Percentiles rank a stretch among this genome's conserved stretches.
These are phyloP conservation scores for Malthinus seriepunctatus DNA, from an alignment of 2,888 invertebrate genomes.

Conservation along the genomic window DNA sequence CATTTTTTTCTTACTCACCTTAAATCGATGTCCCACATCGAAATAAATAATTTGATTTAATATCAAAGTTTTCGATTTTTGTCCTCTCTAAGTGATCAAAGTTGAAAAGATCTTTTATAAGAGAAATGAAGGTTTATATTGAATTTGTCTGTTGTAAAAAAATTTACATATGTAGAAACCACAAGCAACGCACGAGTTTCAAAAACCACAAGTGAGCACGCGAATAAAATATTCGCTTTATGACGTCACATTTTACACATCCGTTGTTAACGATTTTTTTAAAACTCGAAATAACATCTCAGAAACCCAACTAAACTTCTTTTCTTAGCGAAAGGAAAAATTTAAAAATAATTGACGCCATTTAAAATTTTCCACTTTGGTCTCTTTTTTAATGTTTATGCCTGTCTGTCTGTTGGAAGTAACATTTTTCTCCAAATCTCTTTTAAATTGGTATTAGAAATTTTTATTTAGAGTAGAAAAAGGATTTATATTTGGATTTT, in stretches of 20 bases:
- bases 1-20: neutral
- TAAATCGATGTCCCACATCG: neutral
- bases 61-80: conserved; percentile 3
- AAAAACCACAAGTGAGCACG: conserved; percentile 18
- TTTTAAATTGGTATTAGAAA: conserved; percentile 4
- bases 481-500: conserved; percentile 5
- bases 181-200: conserved; percentile 14
- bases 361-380: no score
- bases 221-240: conserved; percentile 12
- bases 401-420: neutral
- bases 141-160: conserved; percentile 8
- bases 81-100: no score
- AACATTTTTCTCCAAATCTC: neutral
- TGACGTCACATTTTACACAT: conserved; percentile 20
- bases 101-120: no score
- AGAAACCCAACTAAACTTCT: neutral
- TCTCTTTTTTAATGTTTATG: no score
- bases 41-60: neutral
- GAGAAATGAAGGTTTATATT: neutral
- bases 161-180: conserved; percentile 10
- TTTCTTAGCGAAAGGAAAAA: neutral
- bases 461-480: conserved; percentile 1
- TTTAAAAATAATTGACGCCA: no score
- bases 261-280: conserved; percentile 19
- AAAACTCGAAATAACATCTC: no score